Base-by-base conservation (phyloP, 1,140 invertebrate genomes). In the Leguminivora glycinivorella region DNA sequence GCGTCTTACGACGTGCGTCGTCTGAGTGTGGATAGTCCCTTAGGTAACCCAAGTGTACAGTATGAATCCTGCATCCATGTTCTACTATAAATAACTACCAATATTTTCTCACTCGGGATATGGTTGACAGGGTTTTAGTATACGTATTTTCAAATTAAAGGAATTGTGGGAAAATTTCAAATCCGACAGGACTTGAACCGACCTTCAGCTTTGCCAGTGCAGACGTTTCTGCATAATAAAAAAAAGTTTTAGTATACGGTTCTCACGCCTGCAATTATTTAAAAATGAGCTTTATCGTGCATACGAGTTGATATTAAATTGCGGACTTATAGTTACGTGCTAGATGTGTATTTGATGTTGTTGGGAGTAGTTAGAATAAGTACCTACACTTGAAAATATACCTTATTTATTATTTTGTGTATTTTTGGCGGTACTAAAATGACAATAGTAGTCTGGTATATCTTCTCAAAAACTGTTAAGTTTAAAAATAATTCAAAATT, bases 91-190 rank as follows among this genome's bases (percentile, higher is more conserved):
- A 19, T 22, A 22, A 47, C 5, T 19, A 52, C n/a, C n/a, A 17
- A 19, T 22, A 22, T 52, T 52, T 52, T 52, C 47, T 63, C 58
- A 63, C 26, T n/a, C 58, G 26, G 58, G 26, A 63, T 63, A 63
- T 63, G 58, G 58, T 63, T 63, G 58, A 63, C 26, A 63, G 58
- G 58, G 58, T 63, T 63, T 63, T 29, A 63, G 25, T 63, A 31
- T 63, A 63, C 26, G 58, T n/a, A n/a, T n/a, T n/a, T n/a, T n/a
- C n/a, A n/a, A n/a, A n/a, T n/a, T n/a, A n/a, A n/a, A n/a, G n/a
- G n/a, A n/a, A n/a, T n/a, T n/a, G n/a, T n/a, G n/a, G n/a, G n/a
- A n/a, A n/a, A n/a, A n/a, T n/a, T n/a, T n/a, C n/a, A n/a, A n/a
- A n/a, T n/a, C n/a, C n/a, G n/a, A n/a, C n/a, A n/a, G n/a, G n/a